Evolutionary conservation across 2,888 invertebrate species (phyloP).

Genomic region (Ochropleura leucogaster): DNA sequence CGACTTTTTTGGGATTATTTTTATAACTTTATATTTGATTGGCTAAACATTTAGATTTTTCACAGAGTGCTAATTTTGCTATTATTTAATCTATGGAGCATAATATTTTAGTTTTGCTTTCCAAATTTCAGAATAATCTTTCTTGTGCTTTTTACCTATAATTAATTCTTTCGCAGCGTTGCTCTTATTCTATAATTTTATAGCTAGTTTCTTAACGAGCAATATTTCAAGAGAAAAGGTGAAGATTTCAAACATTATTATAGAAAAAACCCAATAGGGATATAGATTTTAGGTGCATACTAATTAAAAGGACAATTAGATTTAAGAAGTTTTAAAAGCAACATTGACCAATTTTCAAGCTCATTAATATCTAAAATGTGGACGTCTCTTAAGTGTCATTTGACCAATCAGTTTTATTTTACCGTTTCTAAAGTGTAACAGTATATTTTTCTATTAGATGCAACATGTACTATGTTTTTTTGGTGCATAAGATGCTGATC

Average conservation of each 20-base stretch:
- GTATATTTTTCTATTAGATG: not conserved
- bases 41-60: constrained; percentile 26
- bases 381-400: constrained; percentile 42
- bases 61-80: constrained; percentile 3
- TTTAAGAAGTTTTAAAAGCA: constrained; percentile 37
- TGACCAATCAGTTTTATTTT: not conserved
- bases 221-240: constrained; percentile 27
- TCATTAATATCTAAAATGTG: constrained; percentile 48
- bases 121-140: not conserved
- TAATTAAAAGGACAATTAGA: constrained; percentile 11
- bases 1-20: constrained; percentile 7
- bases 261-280: constrained; percentile 38
- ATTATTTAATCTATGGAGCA: not conserved
- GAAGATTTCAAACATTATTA: constrained; percentile 16
- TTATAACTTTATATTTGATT: not conserved
- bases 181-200: constrained; percentile 34
- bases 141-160: constrained; percentile 4
- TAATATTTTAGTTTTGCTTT: no score
- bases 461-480: not conserved
- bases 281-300: constrained; percentile 20
- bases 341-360: constrained; percentile 55
- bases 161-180: constrained; percentile 61
- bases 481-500: not conserved
- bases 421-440: not conserved
- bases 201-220: constrained; percentile 40